Conservation (phyloP, 2,797 vertebrate genomes). For the Pitangus sulphuratus region DNA sequence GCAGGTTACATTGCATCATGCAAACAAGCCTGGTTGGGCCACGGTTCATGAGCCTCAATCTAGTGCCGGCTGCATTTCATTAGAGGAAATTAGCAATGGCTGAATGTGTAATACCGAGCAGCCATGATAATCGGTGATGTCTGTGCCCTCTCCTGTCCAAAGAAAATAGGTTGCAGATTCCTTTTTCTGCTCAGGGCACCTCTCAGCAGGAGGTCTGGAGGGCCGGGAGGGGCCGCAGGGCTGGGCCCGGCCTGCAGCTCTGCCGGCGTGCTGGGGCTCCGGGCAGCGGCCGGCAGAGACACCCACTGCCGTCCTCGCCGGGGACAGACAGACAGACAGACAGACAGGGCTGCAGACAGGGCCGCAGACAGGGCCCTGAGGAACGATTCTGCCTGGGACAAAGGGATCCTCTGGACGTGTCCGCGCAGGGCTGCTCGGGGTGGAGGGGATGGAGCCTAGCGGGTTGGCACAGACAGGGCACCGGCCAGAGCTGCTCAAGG, state of each 20-base stretch:
- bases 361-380: fast-evolving
- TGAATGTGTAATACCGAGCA: fast-evolving
- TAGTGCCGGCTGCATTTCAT: not conserved
- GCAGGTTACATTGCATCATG: not conserved
- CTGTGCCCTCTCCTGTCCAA: not conserved
- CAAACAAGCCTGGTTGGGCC: not conserved
- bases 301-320: fast-evolving
- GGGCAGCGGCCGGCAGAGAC: too few species aligned
- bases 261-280: too few species aligned
- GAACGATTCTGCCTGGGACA: fast-evolving
- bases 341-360: not conserved
- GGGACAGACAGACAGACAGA: not conserved
- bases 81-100: not conserved
- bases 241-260: too few species aligned
- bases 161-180: not conserved
- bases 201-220: not conserved
- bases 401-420: fast-evolving
- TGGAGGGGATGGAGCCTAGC: not conserved
- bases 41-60: not conserved
- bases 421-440: not conserved
- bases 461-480: not conserved
- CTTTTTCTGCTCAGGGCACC: not conserved
- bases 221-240: fast-evolving
- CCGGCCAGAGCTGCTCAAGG: too few species aligned
- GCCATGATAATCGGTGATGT: not conserved